phyloP scores from a whole-genome alignment of 2,113 vertebrate genomes.

The Synodontis membranacea region DNA sequence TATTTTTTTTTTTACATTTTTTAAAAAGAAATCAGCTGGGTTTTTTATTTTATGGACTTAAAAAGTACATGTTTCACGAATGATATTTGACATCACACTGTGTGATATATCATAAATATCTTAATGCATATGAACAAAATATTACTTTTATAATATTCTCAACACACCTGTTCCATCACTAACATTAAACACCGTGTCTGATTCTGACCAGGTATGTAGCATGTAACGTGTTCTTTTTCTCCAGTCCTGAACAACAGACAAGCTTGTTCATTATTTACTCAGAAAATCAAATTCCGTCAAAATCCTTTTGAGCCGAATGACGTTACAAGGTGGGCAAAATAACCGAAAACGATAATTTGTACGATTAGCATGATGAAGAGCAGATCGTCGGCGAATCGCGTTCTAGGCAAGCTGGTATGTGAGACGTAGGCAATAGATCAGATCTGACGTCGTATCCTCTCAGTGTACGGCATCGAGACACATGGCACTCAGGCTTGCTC shows the following conservation, averaged over 20 bases:
- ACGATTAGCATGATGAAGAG: constrained; percentile 9
- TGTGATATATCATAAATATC: too few species aligned
- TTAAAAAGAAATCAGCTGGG: too few species aligned
- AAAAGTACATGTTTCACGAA: too few species aligned
- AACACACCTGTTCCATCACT: too few species aligned
- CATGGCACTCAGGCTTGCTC: neutral
- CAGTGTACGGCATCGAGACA: neutral
- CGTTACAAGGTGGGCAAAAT: neutral
- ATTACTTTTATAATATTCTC: too few species aligned
- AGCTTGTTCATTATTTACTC: neutral
- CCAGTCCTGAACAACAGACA: neutral
- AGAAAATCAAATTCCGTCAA: neutral
- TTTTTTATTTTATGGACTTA: too few species aligned
- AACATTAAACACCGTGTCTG: too few species aligned
- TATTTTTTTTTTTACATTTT: too few species aligned
- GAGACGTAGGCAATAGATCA: neutral
- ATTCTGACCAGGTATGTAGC: neutral
- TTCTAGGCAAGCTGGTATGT: neutral
- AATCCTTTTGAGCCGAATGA: neutral
- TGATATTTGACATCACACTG: too few species aligned
- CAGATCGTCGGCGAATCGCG: neutral
- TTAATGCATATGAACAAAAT: too few species aligned
- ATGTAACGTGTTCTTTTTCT: neutral
- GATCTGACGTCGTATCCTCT: neutral
- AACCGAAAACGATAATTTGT: neutral